Evolutionary conservation across 2,888 invertebrate genomes (phyloP).

Genomic region (Eucera pruinosa): DNA sequence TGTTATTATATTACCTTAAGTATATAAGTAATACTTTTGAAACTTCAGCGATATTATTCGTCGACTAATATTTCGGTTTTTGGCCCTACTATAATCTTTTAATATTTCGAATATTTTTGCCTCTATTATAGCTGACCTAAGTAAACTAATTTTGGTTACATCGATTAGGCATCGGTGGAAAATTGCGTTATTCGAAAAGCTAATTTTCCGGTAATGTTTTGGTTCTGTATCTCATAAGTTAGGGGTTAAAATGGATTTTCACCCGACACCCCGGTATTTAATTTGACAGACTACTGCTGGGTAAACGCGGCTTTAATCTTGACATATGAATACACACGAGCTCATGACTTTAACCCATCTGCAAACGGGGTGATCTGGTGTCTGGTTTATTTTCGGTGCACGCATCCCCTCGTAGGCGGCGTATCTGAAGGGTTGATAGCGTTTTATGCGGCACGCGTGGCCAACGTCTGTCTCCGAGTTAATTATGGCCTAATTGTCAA

Average conservation of each 20-base stretch:
- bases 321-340: conserved; percentile 45
- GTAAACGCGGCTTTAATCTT: conserved; percentile 38
- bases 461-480: conserved; percentile 71
- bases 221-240: neutral
- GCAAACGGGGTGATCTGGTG: conserved; percentile 74
- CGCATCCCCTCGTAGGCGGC: conserved; percentile 61
- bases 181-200: too few species aligned
- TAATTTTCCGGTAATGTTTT: neutral
- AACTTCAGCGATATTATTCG: too few species aligned
- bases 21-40: too few species aligned
- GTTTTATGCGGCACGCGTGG: conserved; percentile 70
- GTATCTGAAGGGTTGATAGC: conserved; percentile 77
- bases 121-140: too few species aligned
- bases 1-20: too few species aligned
- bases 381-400: conserved; percentile 78
- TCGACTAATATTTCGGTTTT: too few species aligned
- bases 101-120: too few species aligned
- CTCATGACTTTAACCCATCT: conserved; percentile 45
- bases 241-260: conserved; percentile 12
- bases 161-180: neutral
- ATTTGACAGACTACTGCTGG: conserved; percentile 21
- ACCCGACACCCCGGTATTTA: conserved; percentile 19
- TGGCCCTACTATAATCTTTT: too few species aligned
- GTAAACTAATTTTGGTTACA: too few species aligned
- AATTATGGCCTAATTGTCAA: conserved; percentile 81